Evolutionary conservation across 2,113 vertebrate genomes (phyloP).

Genomic region (Struthidea cinerea): DNA sequence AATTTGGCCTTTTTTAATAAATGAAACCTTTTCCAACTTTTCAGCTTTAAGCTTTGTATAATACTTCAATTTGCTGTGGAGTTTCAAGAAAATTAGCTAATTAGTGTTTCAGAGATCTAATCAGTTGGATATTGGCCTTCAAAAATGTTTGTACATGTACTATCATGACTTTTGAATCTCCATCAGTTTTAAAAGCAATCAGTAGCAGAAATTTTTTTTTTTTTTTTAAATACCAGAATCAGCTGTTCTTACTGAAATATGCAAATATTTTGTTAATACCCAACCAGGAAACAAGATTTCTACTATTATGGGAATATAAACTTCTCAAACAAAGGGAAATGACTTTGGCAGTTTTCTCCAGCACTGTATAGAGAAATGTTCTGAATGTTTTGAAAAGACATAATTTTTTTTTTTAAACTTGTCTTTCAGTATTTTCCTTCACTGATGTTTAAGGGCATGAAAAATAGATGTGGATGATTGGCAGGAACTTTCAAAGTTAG

Average conservation of each 20-base stretch:
- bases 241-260: neutral
- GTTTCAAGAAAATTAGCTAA: conserved; percentile 43
- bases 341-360: neutral
- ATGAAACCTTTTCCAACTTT: conserved; percentile 3
- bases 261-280: neutral
- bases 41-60: neutral
- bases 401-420: neutral
- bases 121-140: conserved; percentile 6
- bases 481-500: neutral
- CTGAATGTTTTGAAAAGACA: neutral
- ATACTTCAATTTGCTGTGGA: conserved; percentile 15
- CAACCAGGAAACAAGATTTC: neutral
- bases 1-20: neutral
- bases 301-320: neutral
- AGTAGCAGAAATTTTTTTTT: neutral
- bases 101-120: conserved; percentile 42
- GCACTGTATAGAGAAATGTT: neutral
- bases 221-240: neutral
- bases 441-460: neutral
- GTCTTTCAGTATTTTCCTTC: neutral
- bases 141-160: conserved; percentile 2
- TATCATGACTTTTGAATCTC: neutral
- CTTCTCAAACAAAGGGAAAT: neutral
- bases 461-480: neutral
- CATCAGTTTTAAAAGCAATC: neutral